Conservation (phyloP, 2,113 vertebrate species). For the Antennarius striatus region DNA sequence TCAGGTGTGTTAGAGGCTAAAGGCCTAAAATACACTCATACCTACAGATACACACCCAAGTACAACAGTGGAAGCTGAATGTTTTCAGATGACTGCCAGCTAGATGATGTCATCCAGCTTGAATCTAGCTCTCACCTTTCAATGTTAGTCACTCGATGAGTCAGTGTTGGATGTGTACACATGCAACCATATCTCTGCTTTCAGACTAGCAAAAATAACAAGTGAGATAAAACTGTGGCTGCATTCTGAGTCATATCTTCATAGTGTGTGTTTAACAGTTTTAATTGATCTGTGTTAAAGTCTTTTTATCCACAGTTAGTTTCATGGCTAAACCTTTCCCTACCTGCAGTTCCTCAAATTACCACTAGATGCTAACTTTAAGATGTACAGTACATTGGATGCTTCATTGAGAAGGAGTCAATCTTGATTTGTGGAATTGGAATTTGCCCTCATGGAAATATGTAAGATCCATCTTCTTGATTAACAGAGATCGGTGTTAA, state of each 20-base stretch:
- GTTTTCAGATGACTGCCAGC: conserved; percentile 24
- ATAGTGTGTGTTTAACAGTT: not conserved
- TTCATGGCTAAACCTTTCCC: too few species aligned
- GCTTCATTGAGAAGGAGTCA: too few species aligned
- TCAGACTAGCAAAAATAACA: too few species aligned
- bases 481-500: not conserved
- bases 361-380: conserved; percentile 6
- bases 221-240: not conserved
- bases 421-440: too few species aligned
- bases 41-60: not conserved
- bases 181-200: not conserved
- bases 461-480: not conserved
- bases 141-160: conserved; percentile 18
- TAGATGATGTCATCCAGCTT: conserved; percentile 40
- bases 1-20: too few species aligned
- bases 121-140: conserved; percentile 12
- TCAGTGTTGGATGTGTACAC: not conserved
- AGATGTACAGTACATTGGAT: not conserved
- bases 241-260: not conserved
- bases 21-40: conserved; percentile 37
- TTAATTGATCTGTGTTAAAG: not conserved
- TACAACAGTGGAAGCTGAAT: conserved; percentile 11
- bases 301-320: not conserved
- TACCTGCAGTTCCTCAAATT: not conserved
- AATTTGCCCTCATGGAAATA: too few species aligned